Conservation (phyloP, 2,888 invertebrate genomes). For the Eurytoma adleriae region DNA sequence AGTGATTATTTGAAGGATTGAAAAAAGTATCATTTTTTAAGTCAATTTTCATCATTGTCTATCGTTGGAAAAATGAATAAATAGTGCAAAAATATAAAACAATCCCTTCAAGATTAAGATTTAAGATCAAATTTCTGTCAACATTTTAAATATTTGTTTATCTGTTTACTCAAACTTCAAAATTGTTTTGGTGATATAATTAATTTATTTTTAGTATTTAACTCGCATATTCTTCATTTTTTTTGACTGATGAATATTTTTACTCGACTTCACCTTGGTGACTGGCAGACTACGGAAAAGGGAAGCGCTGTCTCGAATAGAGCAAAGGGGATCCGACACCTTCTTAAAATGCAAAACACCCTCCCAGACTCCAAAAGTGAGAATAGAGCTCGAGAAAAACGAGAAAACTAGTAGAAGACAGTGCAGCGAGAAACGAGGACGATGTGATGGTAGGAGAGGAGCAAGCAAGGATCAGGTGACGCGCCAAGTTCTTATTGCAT, state of each 20-base stretch:
- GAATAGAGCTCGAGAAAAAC: slow-evolving; percentile 52
- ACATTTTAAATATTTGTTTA: too few relatives aligned
- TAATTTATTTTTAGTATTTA: too few relatives aligned
- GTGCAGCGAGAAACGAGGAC: slow-evolving; percentile 54
- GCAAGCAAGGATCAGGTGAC: slow-evolving; percentile 50
- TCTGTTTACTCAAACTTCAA: too few relatives aligned
- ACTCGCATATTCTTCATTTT: too few relatives aligned
- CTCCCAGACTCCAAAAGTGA: slow-evolving; percentile 56
- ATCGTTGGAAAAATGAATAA: too few relatives aligned
- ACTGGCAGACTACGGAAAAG: slow-evolving; percentile 21
- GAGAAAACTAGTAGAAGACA: slow-evolving; percentile 39
- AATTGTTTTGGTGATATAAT: too few relatives aligned
- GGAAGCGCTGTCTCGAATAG: slow-evolving; percentile 64
- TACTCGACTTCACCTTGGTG: slow-evolving; percentile 41
- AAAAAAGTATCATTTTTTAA: too few relatives aligned
- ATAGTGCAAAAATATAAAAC: too few relatives aligned
- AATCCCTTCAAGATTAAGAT: too few relatives aligned
- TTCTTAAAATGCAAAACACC: slow-evolving; percentile 75
- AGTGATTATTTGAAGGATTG: too few relatives aligned
- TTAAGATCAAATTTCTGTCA: too few relatives aligned
- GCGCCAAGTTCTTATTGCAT: slow-evolving; percentile 64
- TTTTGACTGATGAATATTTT: slow-evolving; percentile 40
- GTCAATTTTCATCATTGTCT: too few relatives aligned
- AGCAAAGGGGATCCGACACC: slow-evolving; percentile 70
- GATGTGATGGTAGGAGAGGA: background rate